These are phyloP conservation scores for Limenitis camilla DNA, from an alignment of 2,888 invertebrate genomes.

Conservation along the genomic window DNA sequence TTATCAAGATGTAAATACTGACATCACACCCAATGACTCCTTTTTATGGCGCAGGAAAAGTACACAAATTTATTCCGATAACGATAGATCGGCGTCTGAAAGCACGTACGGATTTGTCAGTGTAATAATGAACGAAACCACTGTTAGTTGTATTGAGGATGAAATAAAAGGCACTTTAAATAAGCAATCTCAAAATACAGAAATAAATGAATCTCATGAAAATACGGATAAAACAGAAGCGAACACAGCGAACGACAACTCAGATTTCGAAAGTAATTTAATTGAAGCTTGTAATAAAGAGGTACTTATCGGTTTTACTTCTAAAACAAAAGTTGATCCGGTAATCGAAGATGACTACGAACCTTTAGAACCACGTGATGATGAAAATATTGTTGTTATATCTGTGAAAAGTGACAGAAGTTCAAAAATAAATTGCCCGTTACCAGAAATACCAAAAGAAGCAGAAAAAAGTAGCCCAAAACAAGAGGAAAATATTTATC, in stretches of 20 bases:
- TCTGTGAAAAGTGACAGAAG: constrained; percentile 50
- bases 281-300: constrained; percentile 65
- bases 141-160: constrained; percentile 35
- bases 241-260: constrained; percentile 38
- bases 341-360: constrained; percentile 64
- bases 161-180: constrained; percentile 23
- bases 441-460: constrained; percentile 65
- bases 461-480: constrained; percentile 26
- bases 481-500: constrained; percentile 58
- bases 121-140: constrained; percentile 43
- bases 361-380: constrained; percentile 55
- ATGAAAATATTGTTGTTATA: constrained; percentile 50
- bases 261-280: constrained; percentile 63
- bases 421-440: constrained; percentile 65
- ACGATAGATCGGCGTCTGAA: constrained; percentile 50
- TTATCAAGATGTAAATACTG: constrained; percentile 47
- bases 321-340: constrained; percentile 42
- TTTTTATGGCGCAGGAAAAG: constrained; percentile 78
- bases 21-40: constrained; percentile 77
- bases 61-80: constrained; percentile 56
- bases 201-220: constrained; percentile 37
- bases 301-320: constrained; percentile 51
- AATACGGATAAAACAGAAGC: constrained; percentile 23
- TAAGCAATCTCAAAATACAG: constrained; percentile 38
- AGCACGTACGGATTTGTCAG: constrained; percentile 52